Evolutionary conservation across 2,113 vertebrate genomes (phyloP).

Genomic region (Camelus dromedarius): DNA sequence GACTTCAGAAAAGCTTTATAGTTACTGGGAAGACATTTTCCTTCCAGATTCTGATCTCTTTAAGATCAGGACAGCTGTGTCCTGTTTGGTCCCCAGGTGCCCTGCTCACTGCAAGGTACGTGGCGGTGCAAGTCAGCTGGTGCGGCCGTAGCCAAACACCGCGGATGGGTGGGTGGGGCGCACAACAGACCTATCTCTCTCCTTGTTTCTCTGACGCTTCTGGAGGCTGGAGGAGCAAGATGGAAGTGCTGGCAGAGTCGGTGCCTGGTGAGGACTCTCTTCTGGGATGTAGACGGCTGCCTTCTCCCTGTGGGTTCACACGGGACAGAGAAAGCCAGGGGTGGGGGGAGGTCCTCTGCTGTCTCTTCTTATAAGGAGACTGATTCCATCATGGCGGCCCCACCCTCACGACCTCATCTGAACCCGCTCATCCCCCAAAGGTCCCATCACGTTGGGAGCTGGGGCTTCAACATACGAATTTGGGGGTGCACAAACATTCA

Average conservation of each 20-base stretch:
- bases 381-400: not conserved
- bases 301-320: not conserved
- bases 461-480: not conserved
- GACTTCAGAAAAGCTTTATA: not conserved
- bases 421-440: not conserved
- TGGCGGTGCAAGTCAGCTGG: rapidly evolving
- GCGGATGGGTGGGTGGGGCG: no score
- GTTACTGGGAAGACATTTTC: not conserved
- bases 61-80: not conserved
- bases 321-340: no score
- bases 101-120: rapidly evolving
- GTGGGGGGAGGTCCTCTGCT: not conserved
- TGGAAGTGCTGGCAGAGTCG: rapidly evolving
- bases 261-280: not conserved
- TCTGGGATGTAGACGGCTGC: rapidly evolving
- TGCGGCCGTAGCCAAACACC: rapidly evolving
- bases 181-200: not conserved
- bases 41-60: not conserved
- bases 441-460: no score
- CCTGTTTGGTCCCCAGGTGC: rapidly evolving
- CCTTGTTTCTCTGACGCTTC: not conserved
- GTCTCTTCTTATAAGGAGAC: not conserved
- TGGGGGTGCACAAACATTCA: not conserved
- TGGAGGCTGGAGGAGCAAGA: not conserved
- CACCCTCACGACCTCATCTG: not conserved